Conservation (phyloP, 30 jellyfish, hydroid and myxozoan species). For the Turritopsis dohrnii region DNA sequence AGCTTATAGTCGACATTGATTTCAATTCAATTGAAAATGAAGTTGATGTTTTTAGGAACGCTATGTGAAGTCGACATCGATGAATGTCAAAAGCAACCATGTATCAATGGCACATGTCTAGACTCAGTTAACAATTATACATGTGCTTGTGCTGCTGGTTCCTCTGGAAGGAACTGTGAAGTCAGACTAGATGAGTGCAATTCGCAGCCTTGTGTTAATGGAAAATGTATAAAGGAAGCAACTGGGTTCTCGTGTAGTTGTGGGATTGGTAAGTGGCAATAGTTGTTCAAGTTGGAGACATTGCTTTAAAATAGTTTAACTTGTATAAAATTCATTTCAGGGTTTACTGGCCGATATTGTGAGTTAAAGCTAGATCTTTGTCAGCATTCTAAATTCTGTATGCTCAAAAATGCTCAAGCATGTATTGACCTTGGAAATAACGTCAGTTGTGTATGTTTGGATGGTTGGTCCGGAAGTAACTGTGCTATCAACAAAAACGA, state of each 20-base stretch:
- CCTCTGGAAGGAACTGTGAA: slow-evolving; percentile 52
- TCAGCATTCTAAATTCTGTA: slow-evolving; percentile 48
- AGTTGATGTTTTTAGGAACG: neutral
- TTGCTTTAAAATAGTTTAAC: neutral
- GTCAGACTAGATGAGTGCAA: slow-evolving; percentile 37
- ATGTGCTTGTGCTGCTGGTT: slow-evolving; percentile 72
- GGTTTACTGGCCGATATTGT: slow-evolving; percentile 67
- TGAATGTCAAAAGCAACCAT: slow-evolving; percentile 64
- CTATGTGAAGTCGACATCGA: slow-evolving; percentile 58
- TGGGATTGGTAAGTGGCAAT: slow-evolving; percentile 52
- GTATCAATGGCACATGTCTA: slow-evolving; percentile 71
- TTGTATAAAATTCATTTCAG: neutral
- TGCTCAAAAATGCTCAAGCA: slow-evolving; percentile 46
- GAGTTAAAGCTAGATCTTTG: slow-evolving; percentile 69
- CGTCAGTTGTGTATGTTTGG: slow-evolving; percentile 60
- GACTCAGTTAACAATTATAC: slow-evolving; percentile 48
- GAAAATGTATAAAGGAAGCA: slow-evolving; percentile 20
- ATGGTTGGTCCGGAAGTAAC: slow-evolving; percentile 76
- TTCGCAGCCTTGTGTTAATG: slow-evolving; percentile 44
- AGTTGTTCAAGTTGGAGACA: neutral
- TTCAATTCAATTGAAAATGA: too few species aligned
- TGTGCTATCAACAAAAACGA: slow-evolving; percentile 80
- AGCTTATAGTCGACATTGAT: too few species aligned
- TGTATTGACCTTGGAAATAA: slow-evolving; percentile 81
- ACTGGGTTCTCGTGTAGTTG: slow-evolving; percentile 66